phyloP scores from a whole-genome alignment of 2,797 vertebrate genomes.

The Microcaecilia unicolor region DNA sequence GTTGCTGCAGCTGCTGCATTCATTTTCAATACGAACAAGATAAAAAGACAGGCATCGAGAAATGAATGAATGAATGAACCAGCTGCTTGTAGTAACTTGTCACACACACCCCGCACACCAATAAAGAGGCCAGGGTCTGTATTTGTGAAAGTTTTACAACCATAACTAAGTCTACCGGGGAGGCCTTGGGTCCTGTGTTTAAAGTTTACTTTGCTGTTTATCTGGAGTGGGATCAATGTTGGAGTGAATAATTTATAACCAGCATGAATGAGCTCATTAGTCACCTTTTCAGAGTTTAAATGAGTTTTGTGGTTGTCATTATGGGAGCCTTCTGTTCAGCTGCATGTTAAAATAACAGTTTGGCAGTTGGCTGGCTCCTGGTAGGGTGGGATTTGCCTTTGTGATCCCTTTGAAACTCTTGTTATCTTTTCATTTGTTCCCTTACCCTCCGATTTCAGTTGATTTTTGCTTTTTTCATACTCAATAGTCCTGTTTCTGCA shows the following conservation, averaged over 20 bases:
- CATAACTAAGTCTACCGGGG: neutral
- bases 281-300: conserved; percentile 69
- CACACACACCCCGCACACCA: conserved; percentile 29
- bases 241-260: conserved; percentile 67
- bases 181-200: conserved; percentile 35
- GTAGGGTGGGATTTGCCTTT: conserved; percentile 26
- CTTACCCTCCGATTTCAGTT: too few species aligned
- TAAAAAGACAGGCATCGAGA: conserved; percentile 11
- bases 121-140: conserved; percentile 11
- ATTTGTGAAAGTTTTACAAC: conserved; percentile 25
- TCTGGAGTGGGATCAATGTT: conserved; percentile 51
- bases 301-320: conserved; percentile 60
- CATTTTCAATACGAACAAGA: conserved; percentile 39
- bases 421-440: conserved; percentile 10
- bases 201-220: conserved; percentile 58
- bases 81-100: conserved; percentile 40
- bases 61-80: conserved; percentile 44
- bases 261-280: conserved; percentile 68
- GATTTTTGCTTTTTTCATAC: too few species aligned
- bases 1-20: conserved; percentile 40
- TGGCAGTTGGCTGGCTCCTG: conserved; percentile 32
- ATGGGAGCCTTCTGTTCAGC: conserved; percentile 47
- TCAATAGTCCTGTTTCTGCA: too few species aligned
- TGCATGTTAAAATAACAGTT: conserved; percentile 32
- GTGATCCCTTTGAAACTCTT: conserved; percentile 22